Conservation (phyloP, 1,140 invertebrate genomes). For the Hycleus cichorii region DNA sequence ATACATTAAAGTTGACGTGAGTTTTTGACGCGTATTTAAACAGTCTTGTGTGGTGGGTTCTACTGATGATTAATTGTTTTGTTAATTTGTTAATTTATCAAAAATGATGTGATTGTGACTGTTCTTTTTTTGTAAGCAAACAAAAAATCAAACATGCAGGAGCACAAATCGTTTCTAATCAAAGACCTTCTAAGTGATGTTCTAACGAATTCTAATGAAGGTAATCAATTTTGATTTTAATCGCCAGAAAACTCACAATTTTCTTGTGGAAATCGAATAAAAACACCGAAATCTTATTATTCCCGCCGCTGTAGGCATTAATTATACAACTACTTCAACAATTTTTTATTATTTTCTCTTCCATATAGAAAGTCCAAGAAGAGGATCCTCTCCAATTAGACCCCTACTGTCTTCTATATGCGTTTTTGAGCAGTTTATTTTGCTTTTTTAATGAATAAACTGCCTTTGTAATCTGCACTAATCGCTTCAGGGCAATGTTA, state of each 20-base stretch:
- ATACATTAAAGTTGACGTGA: not conserved
- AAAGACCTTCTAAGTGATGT: slow-evolving; percentile 69
- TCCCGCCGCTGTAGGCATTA: not conserved
- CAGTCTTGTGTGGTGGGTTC: not conserved
- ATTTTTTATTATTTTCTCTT: not conserved
- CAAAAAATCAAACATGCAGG: slow-evolving; percentile 44
- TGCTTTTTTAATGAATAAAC: slow-evolving; percentile 22
- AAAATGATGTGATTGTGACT: slow-evolving; percentile 7
- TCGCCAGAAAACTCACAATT: not conserved
- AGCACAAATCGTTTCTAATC: slow-evolving; percentile 72
- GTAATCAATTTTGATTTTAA: slow-evolving; percentile 13
- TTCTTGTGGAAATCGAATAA: not conserved
- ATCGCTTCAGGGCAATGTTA: not conserved
- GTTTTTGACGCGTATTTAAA: not conserved
- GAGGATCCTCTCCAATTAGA: slow-evolving; percentile 22
- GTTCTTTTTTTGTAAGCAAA: not conserved
- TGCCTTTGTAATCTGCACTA: slow-evolving; percentile 8
- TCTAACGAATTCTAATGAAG: slow-evolving; percentile 41
- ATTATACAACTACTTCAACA: not conserved
- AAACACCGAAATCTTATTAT: not conserved
- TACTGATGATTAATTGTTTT: not conserved
- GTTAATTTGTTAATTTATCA: no score
- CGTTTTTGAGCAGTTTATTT: slow-evolving; percentile 22
- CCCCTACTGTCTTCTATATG: slow-evolving; percentile 22
- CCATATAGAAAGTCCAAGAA: slow-evolving; percentile 5